Evolutionary conservation across 2,113 vertebrate genomes (phyloP).

Genomic region (Haliaeetus leucogaster): DNA sequence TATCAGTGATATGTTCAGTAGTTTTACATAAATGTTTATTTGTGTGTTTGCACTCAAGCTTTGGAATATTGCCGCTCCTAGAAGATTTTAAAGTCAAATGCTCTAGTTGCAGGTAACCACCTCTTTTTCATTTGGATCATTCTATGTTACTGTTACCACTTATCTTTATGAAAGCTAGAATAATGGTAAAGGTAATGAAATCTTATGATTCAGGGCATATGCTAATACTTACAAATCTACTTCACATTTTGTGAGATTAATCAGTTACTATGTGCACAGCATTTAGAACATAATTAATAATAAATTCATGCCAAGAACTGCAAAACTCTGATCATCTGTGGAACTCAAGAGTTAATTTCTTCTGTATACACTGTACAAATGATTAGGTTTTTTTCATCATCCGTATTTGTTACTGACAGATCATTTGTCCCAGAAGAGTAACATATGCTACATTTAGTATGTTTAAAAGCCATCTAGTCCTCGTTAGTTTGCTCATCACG

Average conservation of each 20-base stretch:
- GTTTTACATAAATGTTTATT: not conserved
- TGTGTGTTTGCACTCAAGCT: not conserved
- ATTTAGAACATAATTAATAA: not conserved
- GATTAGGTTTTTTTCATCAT: not conserved
- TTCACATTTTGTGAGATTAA: not conserved
- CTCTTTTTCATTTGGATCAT: not conserved
- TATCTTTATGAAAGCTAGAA: not conserved
- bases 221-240: constrained; percentile 14
- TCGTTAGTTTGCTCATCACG: not conserved
- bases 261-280: not conserved
- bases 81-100: not conserved
- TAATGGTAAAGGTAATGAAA: constrained; percentile 31
- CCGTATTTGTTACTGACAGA: not conserved
- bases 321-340: not conserved
- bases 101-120: not conserved
- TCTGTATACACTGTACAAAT: not conserved
- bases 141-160: not conserved
- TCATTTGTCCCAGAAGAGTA: not conserved
- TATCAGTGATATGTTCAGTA: not conserved
- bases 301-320: not conserved
- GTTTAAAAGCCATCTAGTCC: not conserved
- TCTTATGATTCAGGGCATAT: constrained; percentile 5
- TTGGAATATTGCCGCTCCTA: not conserved
- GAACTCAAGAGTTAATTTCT: not conserved
- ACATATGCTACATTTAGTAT: not conserved